phyloP scores from a whole-genome alignment of 2,113 vertebrate genomes.

The Chinchilla lanigera region DNA sequence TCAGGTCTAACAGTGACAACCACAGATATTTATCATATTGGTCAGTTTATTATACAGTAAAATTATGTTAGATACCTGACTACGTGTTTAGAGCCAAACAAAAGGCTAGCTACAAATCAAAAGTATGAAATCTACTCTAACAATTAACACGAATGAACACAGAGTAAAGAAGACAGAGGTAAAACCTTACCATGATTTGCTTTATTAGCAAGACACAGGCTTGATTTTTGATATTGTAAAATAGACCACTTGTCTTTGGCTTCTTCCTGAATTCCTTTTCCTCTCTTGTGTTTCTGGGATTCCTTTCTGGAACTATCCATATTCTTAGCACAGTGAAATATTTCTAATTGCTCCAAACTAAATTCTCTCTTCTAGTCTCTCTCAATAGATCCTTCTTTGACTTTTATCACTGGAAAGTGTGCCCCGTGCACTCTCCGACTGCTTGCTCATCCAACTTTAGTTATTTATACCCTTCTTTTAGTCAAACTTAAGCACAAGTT shows the following conservation, averaged over 20 bases:
- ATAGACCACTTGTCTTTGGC: neutral
- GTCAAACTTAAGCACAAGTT: neutral
- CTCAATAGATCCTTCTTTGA: neutral
- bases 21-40: constrained; percentile 69
- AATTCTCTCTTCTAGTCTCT: neutral
- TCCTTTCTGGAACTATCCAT: neutral
- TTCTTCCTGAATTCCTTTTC: neutral
- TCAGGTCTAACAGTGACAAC: constrained; percentile 78
- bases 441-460: neutral
- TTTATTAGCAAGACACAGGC: neutral
- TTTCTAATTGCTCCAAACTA: neutral
- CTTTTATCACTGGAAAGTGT: neutral
- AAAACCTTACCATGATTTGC: neutral
- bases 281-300: neutral
- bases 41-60: constrained; percentile 71
- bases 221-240: neutral
- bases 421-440: neutral
- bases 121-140: neutral
- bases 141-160: neutral
- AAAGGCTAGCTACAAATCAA: neutral
- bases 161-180: neutral
- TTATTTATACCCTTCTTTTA: neutral
- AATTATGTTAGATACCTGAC: constrained; percentile 53
- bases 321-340: neutral
- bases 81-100: neutral